A percentile compares a stretch with the other conserved stretches of the same genome.
These are phyloP conservation scores for Drosophila hawaiiensis DNA, from an alignment of 2,888 invertebrate species.

Conservation along the genomic window DNA sequence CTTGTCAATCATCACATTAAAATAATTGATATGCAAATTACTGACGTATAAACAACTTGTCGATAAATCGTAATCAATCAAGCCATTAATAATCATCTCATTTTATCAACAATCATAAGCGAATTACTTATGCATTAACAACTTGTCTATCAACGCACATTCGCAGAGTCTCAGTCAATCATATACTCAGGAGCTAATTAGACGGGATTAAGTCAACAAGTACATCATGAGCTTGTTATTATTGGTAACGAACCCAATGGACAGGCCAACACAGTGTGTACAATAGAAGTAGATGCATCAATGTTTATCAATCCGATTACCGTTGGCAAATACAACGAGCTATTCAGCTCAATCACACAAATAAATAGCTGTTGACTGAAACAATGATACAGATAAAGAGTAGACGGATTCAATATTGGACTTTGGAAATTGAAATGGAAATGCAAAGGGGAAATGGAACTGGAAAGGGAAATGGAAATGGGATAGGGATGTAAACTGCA, in stretches of 20 bases:
- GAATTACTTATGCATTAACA: constrained; percentile 1
- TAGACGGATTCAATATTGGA: background rate
- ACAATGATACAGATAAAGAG: constrained; percentile 16
- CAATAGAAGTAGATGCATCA: constrained; percentile 36
- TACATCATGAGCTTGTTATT: constrained; percentile 5
- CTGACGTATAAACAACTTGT: background rate
- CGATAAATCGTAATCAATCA: background rate
- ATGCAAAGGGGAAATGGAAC: background rate
- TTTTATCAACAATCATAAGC: background rate
- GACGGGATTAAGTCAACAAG: constrained; percentile 26
- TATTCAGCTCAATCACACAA: constrained; percentile 30
- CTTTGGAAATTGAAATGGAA: background rate
- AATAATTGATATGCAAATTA: background rate
- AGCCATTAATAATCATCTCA: background rate
- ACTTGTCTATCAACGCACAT: background rate
- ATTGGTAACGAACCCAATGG: constrained; percentile 12
- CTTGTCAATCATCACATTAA: background rate
- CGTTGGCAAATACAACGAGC: constrained; percentile 42
- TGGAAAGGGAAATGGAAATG: constrained; percentile 3
- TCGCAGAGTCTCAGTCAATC: background rate
- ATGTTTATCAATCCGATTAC: constrained; percentile 57
- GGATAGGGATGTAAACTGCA: constrained; percentile 30
- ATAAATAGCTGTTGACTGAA: constrained; percentile 13
- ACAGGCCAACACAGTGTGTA: constrained; percentile 22
- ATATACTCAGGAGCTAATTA: constrained; percentile 26